These are phyloP conservation scores for Lamproptera curius DNA, from an alignment of 2,888 invertebrate genomes.

Conservation along the genomic window DNA sequence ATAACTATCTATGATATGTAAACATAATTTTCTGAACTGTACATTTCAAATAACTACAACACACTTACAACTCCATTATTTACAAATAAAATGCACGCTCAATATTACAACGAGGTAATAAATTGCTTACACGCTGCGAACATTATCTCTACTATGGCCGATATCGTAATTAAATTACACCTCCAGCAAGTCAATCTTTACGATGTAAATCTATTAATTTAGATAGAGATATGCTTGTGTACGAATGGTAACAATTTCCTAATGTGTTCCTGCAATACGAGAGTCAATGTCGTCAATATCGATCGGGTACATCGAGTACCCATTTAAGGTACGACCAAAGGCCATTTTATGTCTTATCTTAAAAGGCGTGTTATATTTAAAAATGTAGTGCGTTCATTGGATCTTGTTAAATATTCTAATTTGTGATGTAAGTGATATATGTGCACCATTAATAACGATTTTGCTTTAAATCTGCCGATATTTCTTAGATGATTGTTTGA, in stretches of 20 bases:
- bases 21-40: too few species aligned
- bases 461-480: too few species aligned
- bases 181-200: slow-evolving; percentile 4
- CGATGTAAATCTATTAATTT: slow-evolving; percentile 17
- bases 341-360: slow-evolving; percentile 4
- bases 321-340: slow-evolving; percentile 7
- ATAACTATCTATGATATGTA: too few species aligned
- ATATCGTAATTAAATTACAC: slow-evolving; percentile 3
- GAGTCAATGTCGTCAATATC: slow-evolving; percentile 17
- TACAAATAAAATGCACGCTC: too few species aligned
- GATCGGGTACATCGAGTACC: slow-evolving; percentile 9
- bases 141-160: too few species aligned
- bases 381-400: neutral
- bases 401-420: neutral
- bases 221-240: slow-evolving; percentile 16
- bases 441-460: too few species aligned
- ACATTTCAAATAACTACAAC: too few species aligned
- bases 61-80: too few species aligned
- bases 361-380: neutral
- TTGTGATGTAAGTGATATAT: too few species aligned
- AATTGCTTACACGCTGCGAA: too few species aligned
- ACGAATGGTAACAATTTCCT: slow-evolving; percentile 12
- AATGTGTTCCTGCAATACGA: slow-evolving; percentile 18
- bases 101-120: too few species aligned
- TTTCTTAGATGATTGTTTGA: too few species aligned